These are phyloP conservation scores for Drosophila multiciliata DNA, from an alignment of 2,888 invertebrate species.

Conservation along the genomic window DNA sequence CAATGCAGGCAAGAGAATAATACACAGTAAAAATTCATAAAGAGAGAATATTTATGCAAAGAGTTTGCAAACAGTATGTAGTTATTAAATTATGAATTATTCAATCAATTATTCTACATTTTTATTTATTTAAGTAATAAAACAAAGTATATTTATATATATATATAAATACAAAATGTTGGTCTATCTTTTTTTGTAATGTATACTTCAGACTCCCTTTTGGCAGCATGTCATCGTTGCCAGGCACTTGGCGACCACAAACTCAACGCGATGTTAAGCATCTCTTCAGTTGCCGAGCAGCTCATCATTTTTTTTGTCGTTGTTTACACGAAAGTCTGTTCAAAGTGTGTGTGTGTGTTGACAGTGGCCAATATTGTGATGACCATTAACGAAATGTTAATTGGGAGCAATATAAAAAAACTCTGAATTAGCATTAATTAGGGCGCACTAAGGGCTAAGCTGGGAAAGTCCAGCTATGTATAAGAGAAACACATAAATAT, in stretches of 20 bases:
- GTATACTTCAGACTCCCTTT: constrained; percentile 44
- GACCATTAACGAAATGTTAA: constrained; percentile 57
- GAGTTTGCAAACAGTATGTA: not conserved
- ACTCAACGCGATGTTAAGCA: constrained; percentile 42
- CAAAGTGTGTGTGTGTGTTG: constrained; percentile 1
- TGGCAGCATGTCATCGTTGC: constrained; percentile 47
- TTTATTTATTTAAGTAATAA: too few species aligned
- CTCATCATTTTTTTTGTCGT: constrained; percentile 1
- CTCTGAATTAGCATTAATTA: constrained; percentile 61
- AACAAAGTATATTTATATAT: not conserved
- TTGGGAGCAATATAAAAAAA: constrained; percentile 37
- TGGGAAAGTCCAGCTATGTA: not conserved
- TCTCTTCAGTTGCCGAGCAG: constrained; percentile 33
- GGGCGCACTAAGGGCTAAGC: constrained; percentile 35
- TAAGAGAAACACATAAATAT: not conserved
- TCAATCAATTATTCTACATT: too few species aligned
- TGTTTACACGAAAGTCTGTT: not conserved
- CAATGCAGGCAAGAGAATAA: not conserved
- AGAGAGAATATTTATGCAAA: not conserved
- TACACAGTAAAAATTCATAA: not conserved
- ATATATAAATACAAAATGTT: too few species aligned
- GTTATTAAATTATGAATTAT: too few species aligned
- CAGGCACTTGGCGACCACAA: constrained; percentile 50
- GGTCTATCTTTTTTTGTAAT: not conserved
- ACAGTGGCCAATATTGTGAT: constrained; percentile 49